Evolutionary conservation across 2,797 vertebrate species (phyloP), one percentile per base, ranked within the genome.

Genomic region (Harpagifer antarcticus): DNA sequence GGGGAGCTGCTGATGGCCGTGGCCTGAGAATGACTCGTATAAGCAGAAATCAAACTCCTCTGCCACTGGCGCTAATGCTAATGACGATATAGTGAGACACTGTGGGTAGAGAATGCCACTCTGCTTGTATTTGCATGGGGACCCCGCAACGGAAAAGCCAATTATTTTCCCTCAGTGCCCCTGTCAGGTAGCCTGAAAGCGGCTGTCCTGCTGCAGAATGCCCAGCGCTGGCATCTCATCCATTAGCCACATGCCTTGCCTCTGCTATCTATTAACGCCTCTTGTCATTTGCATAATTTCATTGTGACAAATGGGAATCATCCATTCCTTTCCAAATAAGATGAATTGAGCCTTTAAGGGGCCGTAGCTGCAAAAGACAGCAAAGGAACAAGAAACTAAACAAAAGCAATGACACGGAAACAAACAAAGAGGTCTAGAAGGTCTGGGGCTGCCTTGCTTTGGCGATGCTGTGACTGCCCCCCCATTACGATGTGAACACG

Each of bases 241-340:
- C 91, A 93, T 95, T 94, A 95, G 87, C 91, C 86, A 59, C 76
- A 82, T 87, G 89, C 88, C 86, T 90, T 42, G 81, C 86, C 88
- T 72, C 78, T 74, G 79, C 93, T 92, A 92, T 94, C 93, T 93
- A 92, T 93, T 94, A 93, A 91, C 78, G 87, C 87, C 87, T 89
- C 91, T 89, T 94, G 86, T 92, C 90, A 94, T 94, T 93, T 95
- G 91, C 94, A 94, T 95, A 94, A 94, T 95, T 94, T 92, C 92
- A 93, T 92, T 70, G 82, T 93, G 93, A 94, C 91, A 93, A 93
- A 94, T 90, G 89, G 86, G 91, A 85, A 93, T 89, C 89, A 90
- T 91, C 88, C 88, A 78, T 91, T 93, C 80, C 79, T 85, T 87
- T 88, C 82, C 68, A 77, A 91, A 89, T 76, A 94, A 92, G 92